phyloP scores from a whole-genome alignment of 2,888 invertebrate species.

The Gymnosoma rotundatum region DNA sequence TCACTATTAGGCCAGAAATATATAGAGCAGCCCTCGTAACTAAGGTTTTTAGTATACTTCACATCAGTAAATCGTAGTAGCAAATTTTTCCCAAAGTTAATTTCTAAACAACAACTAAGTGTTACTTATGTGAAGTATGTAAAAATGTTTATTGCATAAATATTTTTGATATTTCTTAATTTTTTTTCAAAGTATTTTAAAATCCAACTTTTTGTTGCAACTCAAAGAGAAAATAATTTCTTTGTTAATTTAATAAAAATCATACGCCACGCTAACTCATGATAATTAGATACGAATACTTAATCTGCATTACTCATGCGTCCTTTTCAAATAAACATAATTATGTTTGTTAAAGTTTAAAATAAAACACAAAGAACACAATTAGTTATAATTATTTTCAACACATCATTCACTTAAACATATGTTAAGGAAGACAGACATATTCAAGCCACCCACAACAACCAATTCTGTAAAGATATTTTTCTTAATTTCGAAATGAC shows the following conservation, averaged over 20 bases:
- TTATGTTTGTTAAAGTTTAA: neutral
- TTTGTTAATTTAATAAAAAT: slow-evolving; percentile 24
- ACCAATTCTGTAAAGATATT: neutral
- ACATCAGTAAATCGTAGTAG: no score
- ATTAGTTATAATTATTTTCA: slow-evolving; percentile 49
- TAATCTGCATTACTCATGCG: slow-evolving; percentile 37
- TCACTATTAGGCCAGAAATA: no score
- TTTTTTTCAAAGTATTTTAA: no score
- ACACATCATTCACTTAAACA: slow-evolving; percentile 41
- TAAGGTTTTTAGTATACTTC: no score
- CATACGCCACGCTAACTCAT: slow-evolving; percentile 21
- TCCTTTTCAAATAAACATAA: neutral
- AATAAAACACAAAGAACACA: neutral
- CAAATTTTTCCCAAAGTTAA: no score
- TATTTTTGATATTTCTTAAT: no score
- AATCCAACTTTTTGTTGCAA: no score
- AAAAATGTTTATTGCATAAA: no score
- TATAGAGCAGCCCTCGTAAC: no score
- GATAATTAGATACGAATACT: slow-evolving; percentile 11
- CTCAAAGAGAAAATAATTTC: neutral
- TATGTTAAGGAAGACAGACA: no score
- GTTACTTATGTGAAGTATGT: no score
- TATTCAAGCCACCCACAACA: neutral
- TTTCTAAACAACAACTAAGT: no score
- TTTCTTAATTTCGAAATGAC: neutral